phyloP scores from a whole-genome alignment of 2,888 invertebrate species.

The Ganaspis brasiliensis region DNA sequence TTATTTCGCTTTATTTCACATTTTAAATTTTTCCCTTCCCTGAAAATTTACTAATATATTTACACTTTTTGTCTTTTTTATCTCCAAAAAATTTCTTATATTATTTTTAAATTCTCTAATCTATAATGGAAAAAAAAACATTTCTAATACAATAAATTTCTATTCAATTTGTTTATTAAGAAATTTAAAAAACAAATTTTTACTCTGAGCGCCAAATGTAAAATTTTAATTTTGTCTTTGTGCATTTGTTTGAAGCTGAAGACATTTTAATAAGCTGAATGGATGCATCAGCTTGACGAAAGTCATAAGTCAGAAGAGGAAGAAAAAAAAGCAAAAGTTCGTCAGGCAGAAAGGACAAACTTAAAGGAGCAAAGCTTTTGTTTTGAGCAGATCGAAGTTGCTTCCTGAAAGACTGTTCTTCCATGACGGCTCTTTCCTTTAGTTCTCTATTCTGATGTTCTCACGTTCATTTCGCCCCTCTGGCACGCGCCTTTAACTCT shows the following conservation, averaged over 20 bases:
- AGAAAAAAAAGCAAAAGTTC: slow-evolving; percentile 25
- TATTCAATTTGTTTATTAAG: too few relatives aligned
- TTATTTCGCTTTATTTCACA: too few relatives aligned
- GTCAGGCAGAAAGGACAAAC: slow-evolving; percentile 31
- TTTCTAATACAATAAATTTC: too few relatives aligned
- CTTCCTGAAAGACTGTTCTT: slow-evolving; percentile 34
- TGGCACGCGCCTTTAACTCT: slow-evolving; percentile 37
- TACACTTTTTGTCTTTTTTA: too few relatives aligned
- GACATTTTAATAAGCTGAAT: slow-evolving; percentile 9
- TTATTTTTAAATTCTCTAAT: too few relatives aligned
- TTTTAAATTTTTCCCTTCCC: too few relatives aligned
- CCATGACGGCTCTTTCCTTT: slow-evolving; percentile 24
- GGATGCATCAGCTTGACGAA: neutral
- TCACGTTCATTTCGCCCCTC: slow-evolving; percentile 21
- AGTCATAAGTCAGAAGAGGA: neutral
- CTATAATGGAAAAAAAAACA: too few relatives aligned
- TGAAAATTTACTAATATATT: too few relatives aligned
- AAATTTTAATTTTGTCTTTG: too few relatives aligned
- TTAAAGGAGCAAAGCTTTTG: slow-evolving; percentile 36
- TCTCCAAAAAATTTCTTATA: too few relatives aligned
- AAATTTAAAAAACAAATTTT: too few relatives aligned
- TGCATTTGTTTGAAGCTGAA: neutral
- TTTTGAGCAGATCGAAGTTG: slow-evolving; percentile 35
- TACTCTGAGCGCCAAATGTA: too few relatives aligned
- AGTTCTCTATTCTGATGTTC: slow-evolving; percentile 39